Conservation (phyloP, 2,113 vertebrate species). For the Xiphias gladius region DNA sequence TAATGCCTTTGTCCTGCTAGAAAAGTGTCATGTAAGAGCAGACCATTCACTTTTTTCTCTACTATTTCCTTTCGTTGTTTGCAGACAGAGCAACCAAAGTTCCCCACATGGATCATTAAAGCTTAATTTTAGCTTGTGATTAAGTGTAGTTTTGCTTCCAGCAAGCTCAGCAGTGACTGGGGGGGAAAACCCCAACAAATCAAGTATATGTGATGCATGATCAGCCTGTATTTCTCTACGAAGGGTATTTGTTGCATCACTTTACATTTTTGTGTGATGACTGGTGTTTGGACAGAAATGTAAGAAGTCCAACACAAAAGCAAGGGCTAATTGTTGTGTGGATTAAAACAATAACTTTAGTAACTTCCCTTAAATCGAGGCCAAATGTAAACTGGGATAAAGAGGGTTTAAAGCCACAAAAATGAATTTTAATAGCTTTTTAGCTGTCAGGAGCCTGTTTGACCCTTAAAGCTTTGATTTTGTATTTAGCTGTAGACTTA, state of each 20-base stretch:
- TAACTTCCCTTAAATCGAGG: slow-evolving; percentile 29
- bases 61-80: slow-evolving; percentile 36
- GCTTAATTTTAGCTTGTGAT: slow-evolving; percentile 53
- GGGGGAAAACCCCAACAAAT: slow-evolving; percentile 27
- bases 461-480: slow-evolving; percentile 22
- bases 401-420: neutral
- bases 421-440: neutral
- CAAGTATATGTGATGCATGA: slow-evolving; percentile 46
- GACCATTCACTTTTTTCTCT: slow-evolving; percentile 18
- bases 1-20: slow-evolving; percentile 6
- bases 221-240: slow-evolving; percentile 58
- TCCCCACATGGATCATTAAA: slow-evolving; percentile 60
- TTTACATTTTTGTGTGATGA: slow-evolving; percentile 64
- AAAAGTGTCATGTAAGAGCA: slow-evolving; percentile 14
- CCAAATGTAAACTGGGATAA: slow-evolving; percentile 26
- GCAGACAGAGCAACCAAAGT: slow-evolving; percentile 59
- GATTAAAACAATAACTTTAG: slow-evolving; percentile 54
- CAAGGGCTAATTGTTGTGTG: slow-evolving; percentile 47
- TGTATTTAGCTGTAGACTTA: slow-evolving; percentile 5
- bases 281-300: slow-evolving; percentile 53
- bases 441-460: slow-evolving; percentile 20
- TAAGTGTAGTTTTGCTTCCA: slow-evolving; percentile 46
- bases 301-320: slow-evolving; percentile 41
- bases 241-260: slow-evolving; percentile 72
- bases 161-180: slow-evolving; percentile 35